Conservation (phyloP, 1,140 invertebrate genomes). For the Drosophila subobscura region DNA sequence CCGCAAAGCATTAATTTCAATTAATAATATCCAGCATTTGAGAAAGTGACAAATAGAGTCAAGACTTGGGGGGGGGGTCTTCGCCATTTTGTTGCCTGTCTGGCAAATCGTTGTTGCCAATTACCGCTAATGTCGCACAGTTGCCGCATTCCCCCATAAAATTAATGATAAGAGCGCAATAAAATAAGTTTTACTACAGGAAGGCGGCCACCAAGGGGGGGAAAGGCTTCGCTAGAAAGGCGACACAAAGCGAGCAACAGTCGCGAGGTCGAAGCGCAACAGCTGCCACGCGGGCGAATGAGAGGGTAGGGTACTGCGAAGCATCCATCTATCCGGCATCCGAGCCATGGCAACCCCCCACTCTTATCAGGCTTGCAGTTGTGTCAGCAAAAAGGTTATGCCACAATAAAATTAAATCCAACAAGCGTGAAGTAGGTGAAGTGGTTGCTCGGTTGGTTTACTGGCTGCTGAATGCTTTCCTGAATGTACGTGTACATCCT, state of each 20-base stretch:
- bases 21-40: conserved; percentile 16
- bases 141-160: conserved; percentile 78
- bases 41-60: conserved; percentile 56
- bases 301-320: not conserved
- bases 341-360: conserved; percentile 14
- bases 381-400: conserved; percentile 74
- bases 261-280: conserved; percentile 40
- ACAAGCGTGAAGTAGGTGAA: conserved; percentile 79
- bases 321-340: conserved; percentile 5
- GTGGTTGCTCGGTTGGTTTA: conserved; percentile 44
- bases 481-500: not conserved
- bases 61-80: conserved; percentile 9
- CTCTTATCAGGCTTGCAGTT: conserved; percentile 27
- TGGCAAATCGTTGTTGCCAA: conserved; percentile 70
- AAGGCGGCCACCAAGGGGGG: conserved; percentile 11
- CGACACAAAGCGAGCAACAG: conserved; percentile 31
- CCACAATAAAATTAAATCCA: conserved; percentile 82
- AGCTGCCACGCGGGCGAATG: conserved; percentile 25
- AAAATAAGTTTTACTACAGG: conserved; percentile 79
- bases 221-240: not conserved
- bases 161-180: conserved; percentile 80
- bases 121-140: conserved; percentile 81
- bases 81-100: conserved; percentile 36
- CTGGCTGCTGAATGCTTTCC: conserved; percentile 12
- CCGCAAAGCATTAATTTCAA: conserved; percentile 22